These are phyloP conservation scores for Trochalopteron elliotii DNA, from an alignment of 2,113 vertebrate genomes.

Conservation along the genomic window DNA sequence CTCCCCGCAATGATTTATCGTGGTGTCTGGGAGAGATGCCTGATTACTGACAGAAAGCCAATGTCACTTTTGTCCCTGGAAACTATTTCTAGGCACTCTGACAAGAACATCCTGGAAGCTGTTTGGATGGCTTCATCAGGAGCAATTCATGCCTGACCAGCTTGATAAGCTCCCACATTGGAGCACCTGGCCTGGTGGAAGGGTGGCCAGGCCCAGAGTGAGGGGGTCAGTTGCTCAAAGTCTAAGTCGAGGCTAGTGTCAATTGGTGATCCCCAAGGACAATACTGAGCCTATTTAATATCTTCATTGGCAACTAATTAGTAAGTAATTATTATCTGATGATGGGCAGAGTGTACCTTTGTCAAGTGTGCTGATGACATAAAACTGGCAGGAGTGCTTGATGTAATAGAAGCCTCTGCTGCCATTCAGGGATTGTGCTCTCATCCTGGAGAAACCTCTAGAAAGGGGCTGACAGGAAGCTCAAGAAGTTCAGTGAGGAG, in stretches of 20 bases:
- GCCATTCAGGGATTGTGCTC: neutral
- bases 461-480: neutral
- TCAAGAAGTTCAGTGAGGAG: no score
- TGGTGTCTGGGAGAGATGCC: neutral
- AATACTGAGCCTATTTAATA: neutral
- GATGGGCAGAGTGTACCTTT: neutral
- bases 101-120: neutral
- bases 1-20: neutral
- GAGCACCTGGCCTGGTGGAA: neutral
- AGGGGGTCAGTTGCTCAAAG: neutral
- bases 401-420: neutral
- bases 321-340: neutral
- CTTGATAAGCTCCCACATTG: neutral
- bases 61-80: neutral
- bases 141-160: neutral
- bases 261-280: rapidly evolving
- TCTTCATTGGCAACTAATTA: neutral
- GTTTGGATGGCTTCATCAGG: neutral
- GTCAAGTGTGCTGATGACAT: neutral
- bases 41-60: neutral
- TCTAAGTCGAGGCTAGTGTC: neutral
- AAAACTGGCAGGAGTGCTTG: neutral
- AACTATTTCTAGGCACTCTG: neutral
- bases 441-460: neutral
- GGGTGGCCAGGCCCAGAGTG: neutral